These are phyloP conservation scores for Yponomeuta plumbellus DNA, from an alignment of 2,888 invertebrate genomes.

Conservation along the genomic window DNA sequence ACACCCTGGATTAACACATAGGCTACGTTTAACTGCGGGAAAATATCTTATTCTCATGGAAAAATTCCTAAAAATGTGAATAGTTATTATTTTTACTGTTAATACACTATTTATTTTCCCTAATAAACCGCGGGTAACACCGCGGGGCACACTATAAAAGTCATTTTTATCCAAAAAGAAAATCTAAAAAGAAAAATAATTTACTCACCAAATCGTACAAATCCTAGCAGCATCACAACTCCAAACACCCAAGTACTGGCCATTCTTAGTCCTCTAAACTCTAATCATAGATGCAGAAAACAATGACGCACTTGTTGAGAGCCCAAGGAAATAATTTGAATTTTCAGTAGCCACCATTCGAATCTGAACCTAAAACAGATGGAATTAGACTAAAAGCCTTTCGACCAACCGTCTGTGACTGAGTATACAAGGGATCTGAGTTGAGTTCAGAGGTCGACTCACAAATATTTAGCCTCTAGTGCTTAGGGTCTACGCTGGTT, in stretches of 20 bases:
- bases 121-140: no score
- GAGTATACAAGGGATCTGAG: background rate
- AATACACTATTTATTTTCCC: no score
- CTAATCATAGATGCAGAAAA: background rate
- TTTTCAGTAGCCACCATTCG: no score
- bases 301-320: no score
- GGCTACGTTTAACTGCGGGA: no score
- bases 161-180: no score
- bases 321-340: no score
- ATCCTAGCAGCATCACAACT: constrained; percentile 39
- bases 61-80: no score
- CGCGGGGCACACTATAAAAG: no score
- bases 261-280: constrained; percentile 1
- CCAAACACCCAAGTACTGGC: constrained; percentile 20
- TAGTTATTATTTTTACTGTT: no score
- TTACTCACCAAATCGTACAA: constrained; percentile 46
- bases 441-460: background rate
- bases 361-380: background rate
- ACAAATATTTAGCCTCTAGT: background rate
- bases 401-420: background rate
- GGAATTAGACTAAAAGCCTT: background rate
- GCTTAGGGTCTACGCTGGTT: background rate
- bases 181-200: constrained; percentile 10
- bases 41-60: no score
- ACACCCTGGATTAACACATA: no score